Evolutionary conservation across 2,888 invertebrate species (phyloP).

Genomic region (Pterostichus niger): DNA sequence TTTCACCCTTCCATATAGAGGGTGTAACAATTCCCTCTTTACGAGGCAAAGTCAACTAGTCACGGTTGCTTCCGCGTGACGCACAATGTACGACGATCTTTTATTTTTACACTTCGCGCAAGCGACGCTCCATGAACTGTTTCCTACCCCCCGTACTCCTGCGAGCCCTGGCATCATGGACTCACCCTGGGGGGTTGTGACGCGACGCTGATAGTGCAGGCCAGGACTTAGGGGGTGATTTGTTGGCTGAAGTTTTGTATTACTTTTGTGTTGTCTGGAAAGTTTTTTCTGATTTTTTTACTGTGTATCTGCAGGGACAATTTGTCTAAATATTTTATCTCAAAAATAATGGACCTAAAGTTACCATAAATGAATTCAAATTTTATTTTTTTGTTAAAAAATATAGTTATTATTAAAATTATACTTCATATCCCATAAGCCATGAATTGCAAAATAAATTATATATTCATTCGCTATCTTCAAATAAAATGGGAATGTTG

Average conservation of each 20-base stretch:
- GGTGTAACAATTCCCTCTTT: too few species aligned
- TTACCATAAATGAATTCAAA: too few species aligned
- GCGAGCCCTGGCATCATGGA: slow-evolving; percentile 5
- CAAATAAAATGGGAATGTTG: too few species aligned
- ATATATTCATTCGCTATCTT: too few species aligned
- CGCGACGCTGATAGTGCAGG: slow-evolving; percentile 24
- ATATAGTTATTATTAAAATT: too few species aligned
- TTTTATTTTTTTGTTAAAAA: too few species aligned
- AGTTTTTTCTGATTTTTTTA: slow-evolving; percentile 18
- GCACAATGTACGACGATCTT: slow-evolving; percentile 27
- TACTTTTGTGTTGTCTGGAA: slow-evolving; percentile 38
- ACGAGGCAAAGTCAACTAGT: too few species aligned
- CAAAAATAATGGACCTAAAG: not conserved
- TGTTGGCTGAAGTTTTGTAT: slow-evolving; percentile 42
- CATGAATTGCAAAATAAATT: too few species aligned
- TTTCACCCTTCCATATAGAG: too few species aligned
- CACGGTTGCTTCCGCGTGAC: not conserved
- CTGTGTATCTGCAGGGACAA: not conserved
- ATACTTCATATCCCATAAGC: too few species aligned
- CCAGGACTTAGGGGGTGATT: slow-evolving; percentile 40
- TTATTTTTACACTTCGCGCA: slow-evolving; percentile 50
- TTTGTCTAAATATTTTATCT: slow-evolving; percentile 48
- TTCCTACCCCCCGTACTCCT: not conserved
- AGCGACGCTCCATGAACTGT: slow-evolving; percentile 22
- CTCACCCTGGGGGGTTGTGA: slow-evolving; percentile 29